Evolutionary conservation across 2,113 vertebrate species (phyloP), one percentile per base, ranked within the genome.

Genomic region (Shinisaurus crocodilurus): DNA sequence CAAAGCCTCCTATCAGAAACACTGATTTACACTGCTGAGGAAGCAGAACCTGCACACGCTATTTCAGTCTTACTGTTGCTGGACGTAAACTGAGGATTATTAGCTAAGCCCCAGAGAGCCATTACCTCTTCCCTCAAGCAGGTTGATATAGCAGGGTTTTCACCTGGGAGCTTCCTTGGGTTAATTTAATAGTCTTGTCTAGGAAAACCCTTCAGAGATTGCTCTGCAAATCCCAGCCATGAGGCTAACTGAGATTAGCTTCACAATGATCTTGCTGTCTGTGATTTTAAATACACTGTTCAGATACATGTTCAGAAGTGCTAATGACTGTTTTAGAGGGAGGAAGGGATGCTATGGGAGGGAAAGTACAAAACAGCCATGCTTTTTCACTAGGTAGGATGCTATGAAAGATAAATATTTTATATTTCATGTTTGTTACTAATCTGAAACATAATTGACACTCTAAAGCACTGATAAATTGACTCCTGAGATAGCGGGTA

Each of bases 141-240:
- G 63, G 57, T 88, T 89, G 93, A 89, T 63, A 63, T 85, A 93
- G 45, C 29, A 92, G 76, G 3, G 15, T 91, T 90, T 86, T 88
- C 76, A 90, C 76, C 37, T 54, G 92, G 82, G 89, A 95, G 15
- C 92, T 91, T 91, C 89, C 89, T 92, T 84, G 89, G 87, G 90
- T 91, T 96, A 95, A 96, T 95, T 95, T 93, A 94, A 92, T 75
- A 77, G 82, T 82, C 89, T 45, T 90, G 76, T 92, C 94, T 10
- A 95, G 75, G 81, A 84, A 95, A 94, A 96, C 74, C 93, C 91
- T 93, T 95, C 92, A 89, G 94, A 95, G 95, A 94, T 89, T 87
- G 89, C 90, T 93, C 90, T 93, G 82, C 85, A 95, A 96, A 92
- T 86, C 87, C 90, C 89, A 93, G 93, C 81, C 54, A 85, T 57